Evolutionary conservation across 2,888 invertebrate species (phyloP).

Genomic region (Andrena bicolor): DNA sequence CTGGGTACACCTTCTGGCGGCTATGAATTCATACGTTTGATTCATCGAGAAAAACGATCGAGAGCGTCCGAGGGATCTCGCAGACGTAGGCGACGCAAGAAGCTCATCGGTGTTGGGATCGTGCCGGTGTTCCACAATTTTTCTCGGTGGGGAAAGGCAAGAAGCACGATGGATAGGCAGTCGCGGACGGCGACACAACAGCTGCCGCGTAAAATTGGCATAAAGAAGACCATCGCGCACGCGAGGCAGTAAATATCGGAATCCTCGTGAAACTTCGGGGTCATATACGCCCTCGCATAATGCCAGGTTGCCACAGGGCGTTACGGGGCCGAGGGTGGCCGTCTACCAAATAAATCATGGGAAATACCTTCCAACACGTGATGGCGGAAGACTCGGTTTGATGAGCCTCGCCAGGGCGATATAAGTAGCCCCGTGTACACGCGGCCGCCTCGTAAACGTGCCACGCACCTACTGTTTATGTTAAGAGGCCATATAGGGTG

Average conservation of each 20-base stretch:
- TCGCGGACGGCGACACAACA: constrained; percentile 66
- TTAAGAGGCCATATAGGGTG: background rate
- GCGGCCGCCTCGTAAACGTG: constrained; percentile 17
- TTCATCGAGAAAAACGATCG: background rate
- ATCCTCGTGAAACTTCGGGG: constrained; percentile 70
- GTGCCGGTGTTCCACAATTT: constrained; percentile 10
- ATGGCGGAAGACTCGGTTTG: constrained; percentile 63
- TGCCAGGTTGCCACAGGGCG: constrained; percentile 63
- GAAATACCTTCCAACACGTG: constrained; percentile 71
- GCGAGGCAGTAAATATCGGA: constrained; percentile 73
- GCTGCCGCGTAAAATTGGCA: constrained; percentile 70
- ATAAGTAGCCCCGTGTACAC: constrained; percentile 30
- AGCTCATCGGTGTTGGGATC: background rate
- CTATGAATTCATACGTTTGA: background rate
- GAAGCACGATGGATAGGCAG: constrained; percentile 36
- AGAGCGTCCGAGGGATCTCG: background rate
- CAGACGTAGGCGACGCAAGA: background rate
- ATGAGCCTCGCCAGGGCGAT: constrained; percentile 40
- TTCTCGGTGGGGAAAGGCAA: background rate
- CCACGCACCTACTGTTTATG: constrained; percentile 17
- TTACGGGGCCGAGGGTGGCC: constrained; percentile 57
- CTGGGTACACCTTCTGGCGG: background rate
- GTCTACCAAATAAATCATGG: constrained; percentile 73
- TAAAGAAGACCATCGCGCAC: constrained; percentile 68
- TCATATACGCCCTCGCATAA: constrained; percentile 73